Evolutionary conservation across 1,140 invertebrate species (phyloP).

Genomic region (Apis cerana): DNA sequence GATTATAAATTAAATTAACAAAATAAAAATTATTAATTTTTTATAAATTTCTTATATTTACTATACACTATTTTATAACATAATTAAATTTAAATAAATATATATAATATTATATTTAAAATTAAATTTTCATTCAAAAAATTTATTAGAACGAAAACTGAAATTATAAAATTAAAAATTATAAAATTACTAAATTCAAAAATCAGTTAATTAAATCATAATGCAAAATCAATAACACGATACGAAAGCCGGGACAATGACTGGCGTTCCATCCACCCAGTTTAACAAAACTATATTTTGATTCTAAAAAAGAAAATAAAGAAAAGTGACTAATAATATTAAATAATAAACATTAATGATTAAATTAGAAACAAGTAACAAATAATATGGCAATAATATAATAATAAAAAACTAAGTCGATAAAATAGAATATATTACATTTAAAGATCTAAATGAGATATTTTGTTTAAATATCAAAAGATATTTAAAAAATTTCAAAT

Average conservation of each 20-base stretch:
- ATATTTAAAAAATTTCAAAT: background rate
- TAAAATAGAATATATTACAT: background rate
- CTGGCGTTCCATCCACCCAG: background rate
- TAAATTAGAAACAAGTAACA: background rate
- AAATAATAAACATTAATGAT: background rate
- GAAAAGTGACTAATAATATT: background rate
- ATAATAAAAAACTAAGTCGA: background rate
- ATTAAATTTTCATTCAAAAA: background rate
- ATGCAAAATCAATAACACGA: conserved; percentile 40
- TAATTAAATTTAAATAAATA: background rate
- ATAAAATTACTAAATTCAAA: background rate
- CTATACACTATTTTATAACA: background rate
- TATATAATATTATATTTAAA: background rate
- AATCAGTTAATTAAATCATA: conserved; percentile 4
- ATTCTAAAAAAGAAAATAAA: background rate
- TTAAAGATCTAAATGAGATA: background rate
- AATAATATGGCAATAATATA: background rate
- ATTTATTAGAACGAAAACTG: background rate
- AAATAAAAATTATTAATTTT: background rate
- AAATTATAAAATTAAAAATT: background rate
- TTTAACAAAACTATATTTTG: background rate
- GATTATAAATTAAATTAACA: background rate
- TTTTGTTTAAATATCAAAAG: background rate
- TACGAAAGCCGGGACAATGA: background rate
- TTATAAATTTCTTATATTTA: background rate